These are phyloP conservation scores for Cheilosia vulpina DNA, from an alignment of 2,888 invertebrate species.

Conservation along the genomic window DNA sequence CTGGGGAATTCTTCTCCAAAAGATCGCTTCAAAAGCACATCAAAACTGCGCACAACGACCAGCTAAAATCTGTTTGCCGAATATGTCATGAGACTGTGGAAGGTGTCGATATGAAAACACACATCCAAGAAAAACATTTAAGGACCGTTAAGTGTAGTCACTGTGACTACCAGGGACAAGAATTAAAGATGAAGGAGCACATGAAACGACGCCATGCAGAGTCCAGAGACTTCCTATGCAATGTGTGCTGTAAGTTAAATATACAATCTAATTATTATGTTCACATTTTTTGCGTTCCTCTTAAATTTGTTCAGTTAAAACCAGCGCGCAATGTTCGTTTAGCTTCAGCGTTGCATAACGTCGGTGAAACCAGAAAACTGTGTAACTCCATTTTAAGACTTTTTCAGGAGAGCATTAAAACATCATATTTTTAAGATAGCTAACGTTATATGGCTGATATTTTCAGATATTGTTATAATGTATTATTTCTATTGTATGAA, in stretches of 20 bases:
- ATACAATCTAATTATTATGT: neutral
- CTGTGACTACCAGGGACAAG: conserved; percentile 69
- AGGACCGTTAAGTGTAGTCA: conserved; percentile 57
- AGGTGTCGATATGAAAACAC: conserved; percentile 36
- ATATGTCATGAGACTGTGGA: conserved; percentile 64
- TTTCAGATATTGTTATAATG: too few relatives aligned
- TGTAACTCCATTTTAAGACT: too few relatives aligned
- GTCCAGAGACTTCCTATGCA: conserved; percentile 73
- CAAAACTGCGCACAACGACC: conserved; percentile 36
- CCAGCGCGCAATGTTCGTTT: too few relatives aligned
- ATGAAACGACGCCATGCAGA: conserved; percentile 59
- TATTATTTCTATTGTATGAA: too few relatives aligned
- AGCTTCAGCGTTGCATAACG: too few relatives aligned
- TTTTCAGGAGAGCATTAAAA: too few relatives aligned
- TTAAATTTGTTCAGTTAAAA: too few relatives aligned
- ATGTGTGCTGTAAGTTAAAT: conserved; percentile 76
- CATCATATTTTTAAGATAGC: too few relatives aligned
- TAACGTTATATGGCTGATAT: too few relatives aligned
- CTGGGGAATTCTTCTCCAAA: conserved; percentile 55
- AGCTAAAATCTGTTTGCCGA: conserved; percentile 51
- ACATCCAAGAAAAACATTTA: conserved; percentile 61
- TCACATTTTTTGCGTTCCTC: too few relatives aligned
- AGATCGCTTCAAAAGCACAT: conserved; percentile 54
- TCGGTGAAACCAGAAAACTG: too few relatives aligned
- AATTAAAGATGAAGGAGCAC: conserved; percentile 69